Percentiles rank a stretch among this genome's conserved stretches.
Conservation (phyloP, 2,797 vertebrate species). For the Spea hammondii region DNA sequence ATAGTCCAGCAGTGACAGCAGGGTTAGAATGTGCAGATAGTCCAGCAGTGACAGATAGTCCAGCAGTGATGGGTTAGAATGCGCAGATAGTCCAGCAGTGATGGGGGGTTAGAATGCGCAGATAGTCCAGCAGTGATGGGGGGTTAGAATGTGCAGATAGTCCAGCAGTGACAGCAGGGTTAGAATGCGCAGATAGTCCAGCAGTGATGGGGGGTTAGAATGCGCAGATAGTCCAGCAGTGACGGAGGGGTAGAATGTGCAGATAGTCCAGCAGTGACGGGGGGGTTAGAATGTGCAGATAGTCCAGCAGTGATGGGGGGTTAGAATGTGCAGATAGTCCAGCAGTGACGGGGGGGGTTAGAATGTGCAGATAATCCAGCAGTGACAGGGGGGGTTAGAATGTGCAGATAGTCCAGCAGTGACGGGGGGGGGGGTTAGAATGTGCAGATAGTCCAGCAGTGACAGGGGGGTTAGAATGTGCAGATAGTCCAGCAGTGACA, state of each 20-base stretch:
- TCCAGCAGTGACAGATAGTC: too few species aligned
- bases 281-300: background rate
- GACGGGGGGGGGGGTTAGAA: background rate
- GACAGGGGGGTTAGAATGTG: background rate
- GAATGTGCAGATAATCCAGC: background rate
- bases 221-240: background rate
- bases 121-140: too few species aligned
- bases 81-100: too few species aligned
- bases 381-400: background rate
- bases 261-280: background rate
- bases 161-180: background rate
- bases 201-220: background rate
- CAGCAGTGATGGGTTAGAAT: too few species aligned
- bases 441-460: background rate
- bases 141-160: background rate
- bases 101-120: too few species aligned
- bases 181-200: background rate
- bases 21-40: too few species aligned
- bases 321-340: background rate
- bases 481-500: background rate
- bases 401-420: background rate
- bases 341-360: constrained; percentile 26
- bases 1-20: too few species aligned
- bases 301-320: background rate
- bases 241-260: background rate